Conservation (phyloP, 2,888 invertebrate species). For the Sclerodermus sp. region DNA sequence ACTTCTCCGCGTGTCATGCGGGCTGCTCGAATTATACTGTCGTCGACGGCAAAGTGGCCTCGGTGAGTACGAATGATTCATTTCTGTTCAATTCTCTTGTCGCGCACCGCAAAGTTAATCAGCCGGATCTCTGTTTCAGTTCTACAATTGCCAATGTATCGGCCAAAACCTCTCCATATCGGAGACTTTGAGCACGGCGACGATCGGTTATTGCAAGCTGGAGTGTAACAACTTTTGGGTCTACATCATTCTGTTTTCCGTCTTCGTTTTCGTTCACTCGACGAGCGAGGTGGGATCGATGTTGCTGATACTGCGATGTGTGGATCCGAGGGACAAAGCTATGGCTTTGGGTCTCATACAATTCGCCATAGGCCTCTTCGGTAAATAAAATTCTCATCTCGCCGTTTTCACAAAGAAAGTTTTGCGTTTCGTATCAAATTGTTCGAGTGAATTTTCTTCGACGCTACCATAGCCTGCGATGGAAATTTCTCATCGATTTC, state of each 20-base stretch:
- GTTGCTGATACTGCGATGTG: conserved; percentile 86
- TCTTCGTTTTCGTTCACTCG: conserved; percentile 89
- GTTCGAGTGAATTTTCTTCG: no score
- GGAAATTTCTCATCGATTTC: no score
- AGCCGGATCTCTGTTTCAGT: conserved; percentile 47
- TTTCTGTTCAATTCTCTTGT: neutral
- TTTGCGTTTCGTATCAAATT: no score
- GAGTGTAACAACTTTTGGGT: conserved; percentile 78
- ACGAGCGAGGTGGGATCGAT: conserved; percentile 92
- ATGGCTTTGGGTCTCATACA: conserved; percentile 94
- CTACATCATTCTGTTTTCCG: conserved; percentile 81
- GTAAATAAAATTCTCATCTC: conserved; percentile 47
- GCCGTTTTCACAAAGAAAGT: no score
- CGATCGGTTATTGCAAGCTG: conserved; percentile 78
- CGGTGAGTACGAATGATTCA: conserved; percentile 37
- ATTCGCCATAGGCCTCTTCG: conserved; percentile 90
- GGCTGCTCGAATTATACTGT: conserved; percentile 72
- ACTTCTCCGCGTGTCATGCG: conserved; percentile 87
- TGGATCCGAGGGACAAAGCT: conserved; percentile 89
- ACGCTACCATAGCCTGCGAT: no score
- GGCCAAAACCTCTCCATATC: conserved; percentile 36
- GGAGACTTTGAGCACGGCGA: conserved; percentile 62
- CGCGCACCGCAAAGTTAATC: neutral
- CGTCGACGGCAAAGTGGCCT: conserved; percentile 63
- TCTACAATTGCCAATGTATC: conserved; percentile 60